phyloP scores from a whole-genome alignment of 2,797 vertebrate genomes.

The Xenopus petersii region DNA sequence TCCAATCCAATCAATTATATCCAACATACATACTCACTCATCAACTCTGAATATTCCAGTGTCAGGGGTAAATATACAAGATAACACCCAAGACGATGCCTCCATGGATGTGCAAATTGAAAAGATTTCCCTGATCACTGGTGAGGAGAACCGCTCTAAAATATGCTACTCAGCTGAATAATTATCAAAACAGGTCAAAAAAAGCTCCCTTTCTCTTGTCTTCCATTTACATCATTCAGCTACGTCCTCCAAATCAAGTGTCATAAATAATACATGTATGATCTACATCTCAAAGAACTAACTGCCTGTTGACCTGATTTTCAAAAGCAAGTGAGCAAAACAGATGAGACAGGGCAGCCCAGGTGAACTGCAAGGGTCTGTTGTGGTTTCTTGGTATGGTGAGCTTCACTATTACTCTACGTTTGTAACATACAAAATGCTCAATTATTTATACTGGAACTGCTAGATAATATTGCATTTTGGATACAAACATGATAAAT shows the following conservation, averaged over 20 bases:
- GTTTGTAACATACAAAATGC: no score
- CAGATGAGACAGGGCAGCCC: not conserved
- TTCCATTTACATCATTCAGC: not conserved
- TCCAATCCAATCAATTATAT: no score
- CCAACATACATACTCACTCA: no score
- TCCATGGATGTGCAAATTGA: not conserved
- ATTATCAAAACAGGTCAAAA: not conserved
- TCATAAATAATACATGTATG: conserved; percentile 11
- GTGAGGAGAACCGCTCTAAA: not conserved
- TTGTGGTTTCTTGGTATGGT: no score
- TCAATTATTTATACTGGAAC: no score
- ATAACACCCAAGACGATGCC: not conserved
- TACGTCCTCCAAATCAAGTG: conserved; percentile 6
- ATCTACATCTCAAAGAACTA: not conserved
- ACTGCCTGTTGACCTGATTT: conserved; percentile 5
- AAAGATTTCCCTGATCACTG: not conserved
- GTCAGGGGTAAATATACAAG: no score
- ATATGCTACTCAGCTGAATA: not conserved
- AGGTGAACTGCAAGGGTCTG: not conserved
- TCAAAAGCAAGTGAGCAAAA: not conserved
- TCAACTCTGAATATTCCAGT: no score
- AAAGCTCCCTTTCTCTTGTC: not conserved
- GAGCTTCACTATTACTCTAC: no score
- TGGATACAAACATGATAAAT: no score
- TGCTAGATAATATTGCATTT: no score